These are phyloP conservation scores for Euwallacea fornicatus DNA, from an alignment of 1,140 invertebrate genomes.

Conservation along the genomic window DNA sequence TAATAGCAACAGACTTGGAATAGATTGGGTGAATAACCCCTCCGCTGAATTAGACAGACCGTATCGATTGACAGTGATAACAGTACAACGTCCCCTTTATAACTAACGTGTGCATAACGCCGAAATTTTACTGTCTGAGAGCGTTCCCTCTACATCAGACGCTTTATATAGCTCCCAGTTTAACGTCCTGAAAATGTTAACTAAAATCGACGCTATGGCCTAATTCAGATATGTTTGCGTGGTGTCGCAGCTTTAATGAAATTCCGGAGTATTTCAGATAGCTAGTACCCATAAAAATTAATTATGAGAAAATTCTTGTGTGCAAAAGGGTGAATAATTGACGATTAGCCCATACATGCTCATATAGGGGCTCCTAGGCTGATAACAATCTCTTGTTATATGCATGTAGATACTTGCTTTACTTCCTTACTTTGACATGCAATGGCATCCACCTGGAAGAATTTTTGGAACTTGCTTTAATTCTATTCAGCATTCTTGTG, in stretches of 20 bases:
- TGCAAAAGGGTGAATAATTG: conserved; percentile 8
- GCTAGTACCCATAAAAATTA: neutral
- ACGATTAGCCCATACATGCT: neutral
- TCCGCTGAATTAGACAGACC: conserved; percentile 19
- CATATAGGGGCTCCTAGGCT: neutral
- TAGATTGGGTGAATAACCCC: conserved; percentile 24
- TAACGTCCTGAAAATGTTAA: neutral
- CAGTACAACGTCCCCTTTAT: conserved; percentile 25
- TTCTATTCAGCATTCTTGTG: too few relatives aligned
- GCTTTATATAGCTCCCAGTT: neutral
- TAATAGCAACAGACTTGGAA: conserved; percentile 19
- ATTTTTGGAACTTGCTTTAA: too few relatives aligned
- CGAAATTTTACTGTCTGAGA: conserved; percentile 24
- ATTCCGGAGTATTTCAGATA: neutral
- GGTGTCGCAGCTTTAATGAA: neutral
- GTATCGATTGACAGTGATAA: conserved; percentile 26
- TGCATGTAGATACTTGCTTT: conserved; percentile 3
- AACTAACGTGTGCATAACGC: conserved; percentile 19
- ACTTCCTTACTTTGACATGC: neutral
- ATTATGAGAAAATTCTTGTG: conserved; percentile 1
- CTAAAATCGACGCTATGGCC: too few relatives aligned
- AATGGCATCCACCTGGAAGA: too few relatives aligned
- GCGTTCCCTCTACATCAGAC: conserved; percentile 1
- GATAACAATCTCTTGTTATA: conserved; percentile 9
- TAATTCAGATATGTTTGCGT: too few relatives aligned